A percentile compares a stretch with the other conserved stretches of the same genome.
These are phyloP conservation scores for Acrocephalus arundinaceus DNA, from an alignment of 2,113 vertebrate genomes.

Conservation along the genomic window DNA sequence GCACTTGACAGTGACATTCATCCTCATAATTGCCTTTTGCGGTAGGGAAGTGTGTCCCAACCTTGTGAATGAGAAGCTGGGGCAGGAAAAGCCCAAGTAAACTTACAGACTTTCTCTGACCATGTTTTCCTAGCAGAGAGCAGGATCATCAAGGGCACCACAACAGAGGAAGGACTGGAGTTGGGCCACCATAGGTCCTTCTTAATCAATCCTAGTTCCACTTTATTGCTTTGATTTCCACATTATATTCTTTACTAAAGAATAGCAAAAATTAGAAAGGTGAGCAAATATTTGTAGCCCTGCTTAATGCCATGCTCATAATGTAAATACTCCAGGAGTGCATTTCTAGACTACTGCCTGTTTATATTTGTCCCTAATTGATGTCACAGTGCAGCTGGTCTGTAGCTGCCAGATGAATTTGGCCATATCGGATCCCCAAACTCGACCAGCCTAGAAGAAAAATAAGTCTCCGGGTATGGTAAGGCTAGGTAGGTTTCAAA, in stretches of 20 bases:
- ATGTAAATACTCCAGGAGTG: background rate
- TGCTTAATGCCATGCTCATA: background rate
- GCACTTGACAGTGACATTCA: background rate
- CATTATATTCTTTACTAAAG: background rate
- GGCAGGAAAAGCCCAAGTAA: background rate
- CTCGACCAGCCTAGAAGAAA: too few species aligned
- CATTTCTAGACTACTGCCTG: background rate
- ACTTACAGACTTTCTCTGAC: background rate
- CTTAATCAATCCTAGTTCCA: background rate
- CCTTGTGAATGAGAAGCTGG: background rate
- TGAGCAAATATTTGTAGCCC: background rate
- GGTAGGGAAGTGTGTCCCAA: background rate
- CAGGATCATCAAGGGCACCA: background rate
- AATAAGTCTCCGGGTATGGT: too few species aligned
- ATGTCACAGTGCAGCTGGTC: too few species aligned
- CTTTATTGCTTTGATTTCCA: background rate
- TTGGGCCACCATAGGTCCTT: background rate
- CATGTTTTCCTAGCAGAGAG: background rate
- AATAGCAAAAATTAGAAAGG: background rate
- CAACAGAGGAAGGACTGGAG: background rate
- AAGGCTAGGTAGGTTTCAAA: too few species aligned
- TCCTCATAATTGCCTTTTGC: background rate
- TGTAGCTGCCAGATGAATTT: too few species aligned
- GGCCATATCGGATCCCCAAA: too few species aligned
- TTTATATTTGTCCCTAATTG: background rate